Evolutionary conservation across 2,113 vertebrate genomes (phyloP).

Genomic region (Hiodon tergisus): DNA sequence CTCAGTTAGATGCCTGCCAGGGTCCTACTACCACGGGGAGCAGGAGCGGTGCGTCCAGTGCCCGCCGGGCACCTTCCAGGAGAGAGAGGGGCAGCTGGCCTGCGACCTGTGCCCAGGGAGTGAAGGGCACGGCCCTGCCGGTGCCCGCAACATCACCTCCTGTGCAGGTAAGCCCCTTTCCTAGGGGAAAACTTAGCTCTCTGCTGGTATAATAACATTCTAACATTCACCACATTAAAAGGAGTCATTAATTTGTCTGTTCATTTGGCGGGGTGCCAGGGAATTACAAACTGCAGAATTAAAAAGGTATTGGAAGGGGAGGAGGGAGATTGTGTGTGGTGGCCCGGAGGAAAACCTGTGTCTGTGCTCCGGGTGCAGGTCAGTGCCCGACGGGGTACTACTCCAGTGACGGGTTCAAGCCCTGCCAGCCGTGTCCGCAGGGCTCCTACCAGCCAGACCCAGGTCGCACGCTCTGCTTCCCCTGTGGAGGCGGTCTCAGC

Average conservation of each 20-base stretch:
- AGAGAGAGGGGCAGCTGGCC: conserved; percentile 93
- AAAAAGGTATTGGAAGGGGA: not conserved
- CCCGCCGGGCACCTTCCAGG: conserved; percentile 91
- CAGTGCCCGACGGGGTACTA: conserved; percentile 83
- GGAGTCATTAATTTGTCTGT: no score
- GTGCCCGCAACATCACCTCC: conserved; percentile 85
- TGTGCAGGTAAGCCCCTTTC: conserved; percentile 71
- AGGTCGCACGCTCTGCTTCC: conserved; percentile 84
- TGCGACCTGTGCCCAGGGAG: conserved; percentile 94
- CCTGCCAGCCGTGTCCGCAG: conserved; percentile 80
- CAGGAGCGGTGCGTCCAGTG: conserved; percentile 89
- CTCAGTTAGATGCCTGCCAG: conserved; percentile 93
- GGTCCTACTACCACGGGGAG: conserved; percentile 93
- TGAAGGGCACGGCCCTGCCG: conserved; percentile 78
- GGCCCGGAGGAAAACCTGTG: not conserved
- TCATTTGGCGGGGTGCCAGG: no score
- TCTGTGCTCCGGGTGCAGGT: conserved; percentile 58
- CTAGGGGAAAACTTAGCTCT: no score
- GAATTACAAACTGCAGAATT: no score
- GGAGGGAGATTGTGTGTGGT: not conserved
- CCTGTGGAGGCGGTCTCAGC: conserved; percentile 85
- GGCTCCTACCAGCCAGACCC: conserved; percentile 87
- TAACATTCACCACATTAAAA: no score
- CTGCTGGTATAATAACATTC: no score
- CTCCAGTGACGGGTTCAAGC: conserved; percentile 86